A percentile compares a stretch with the other conserved stretches of the same genome.
Conservation (phyloP, 64 coral and sea anemone genomes). For the Orbicella faveolata region DNA sequence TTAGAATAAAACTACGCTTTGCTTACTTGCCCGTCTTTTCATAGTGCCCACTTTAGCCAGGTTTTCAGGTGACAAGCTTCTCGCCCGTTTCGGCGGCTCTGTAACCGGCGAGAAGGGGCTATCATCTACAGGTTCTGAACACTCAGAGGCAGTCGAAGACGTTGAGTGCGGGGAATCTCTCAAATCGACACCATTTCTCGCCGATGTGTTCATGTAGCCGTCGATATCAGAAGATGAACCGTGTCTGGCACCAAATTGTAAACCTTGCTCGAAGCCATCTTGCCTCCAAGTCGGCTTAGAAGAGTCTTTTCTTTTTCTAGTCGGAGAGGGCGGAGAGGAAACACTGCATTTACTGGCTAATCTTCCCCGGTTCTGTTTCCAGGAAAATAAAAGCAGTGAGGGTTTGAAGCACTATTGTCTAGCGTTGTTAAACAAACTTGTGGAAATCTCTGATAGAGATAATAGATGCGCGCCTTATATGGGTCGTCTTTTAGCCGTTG, state of each 20-base stretch:
- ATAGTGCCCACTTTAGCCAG: conserved; percentile 34
- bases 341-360: conserved; percentile 91
- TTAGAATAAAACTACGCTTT: not conserved
- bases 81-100: conserved; percentile 42
- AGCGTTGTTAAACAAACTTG: not conserved
- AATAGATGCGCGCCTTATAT: not conserved
- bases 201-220: conserved; percentile 32
- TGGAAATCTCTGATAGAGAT: not conserved
- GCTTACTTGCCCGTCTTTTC: conserved; percentile 33
- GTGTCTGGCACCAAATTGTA: conserved; percentile 43
- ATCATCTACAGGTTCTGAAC: conserved; percentile 76
- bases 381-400: conserved; percentile 1
- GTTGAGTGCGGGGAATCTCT: conserved; percentile 64
- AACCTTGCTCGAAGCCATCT: conserved; percentile 36
- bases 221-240: conserved; percentile 68
- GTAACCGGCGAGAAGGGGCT: conserved; percentile 61
- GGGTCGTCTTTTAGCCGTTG: not conserved
- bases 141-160: conserved; percentile 78
- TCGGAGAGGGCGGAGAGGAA: conserved; percentile 75
- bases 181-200: conserved; percentile 37
- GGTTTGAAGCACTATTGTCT: not conserved
- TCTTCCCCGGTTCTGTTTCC: conserved; percentile 89
- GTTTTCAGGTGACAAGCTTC: conserved; percentile 77
- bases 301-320: conserved; percentile 64
- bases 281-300: conserved; percentile 60